These are phyloP conservation scores for Eilema griseolum DNA, from an alignment of 2,888 invertebrate genomes.

Conservation along the genomic window DNA sequence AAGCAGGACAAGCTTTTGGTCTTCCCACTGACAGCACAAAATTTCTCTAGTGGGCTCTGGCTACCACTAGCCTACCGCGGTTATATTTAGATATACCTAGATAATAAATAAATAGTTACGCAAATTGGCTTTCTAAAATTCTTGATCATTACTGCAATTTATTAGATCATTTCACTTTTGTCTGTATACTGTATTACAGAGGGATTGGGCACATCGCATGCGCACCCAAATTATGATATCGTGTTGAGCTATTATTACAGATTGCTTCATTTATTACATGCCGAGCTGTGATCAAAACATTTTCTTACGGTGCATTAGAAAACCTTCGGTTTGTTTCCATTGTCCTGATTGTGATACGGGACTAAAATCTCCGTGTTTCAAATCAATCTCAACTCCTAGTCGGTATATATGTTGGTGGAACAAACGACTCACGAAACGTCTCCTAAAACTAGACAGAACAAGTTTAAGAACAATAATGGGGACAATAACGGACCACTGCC, in stretches of 20 bases:
- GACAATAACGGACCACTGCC: too few species aligned
- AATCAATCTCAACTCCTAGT: too few species aligned
- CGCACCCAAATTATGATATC: slow-evolving; percentile 37
- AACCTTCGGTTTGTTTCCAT: slow-evolving; percentile 53
- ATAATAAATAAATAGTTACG: background rate
- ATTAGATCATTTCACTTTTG: slow-evolving; percentile 1
- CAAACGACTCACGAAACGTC: too few species aligned
- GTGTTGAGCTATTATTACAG: slow-evolving; percentile 45
- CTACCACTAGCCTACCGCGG: too few species aligned
- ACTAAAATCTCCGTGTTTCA: background rate
- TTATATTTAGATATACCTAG: too few species aligned
- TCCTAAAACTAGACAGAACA: too few species aligned
- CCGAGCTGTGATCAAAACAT: slow-evolving; percentile 57
- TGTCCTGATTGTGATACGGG: background rate
- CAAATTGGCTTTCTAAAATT: background rate
- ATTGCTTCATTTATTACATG: slow-evolving; percentile 53
- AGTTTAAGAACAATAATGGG: too few species aligned
- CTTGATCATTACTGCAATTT: background rate
- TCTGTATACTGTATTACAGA: background rate
- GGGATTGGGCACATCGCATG: slow-evolving; percentile 27
- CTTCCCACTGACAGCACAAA: too few species aligned
- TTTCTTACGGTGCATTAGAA: slow-evolving; percentile 52
- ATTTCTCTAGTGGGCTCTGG: too few species aligned
- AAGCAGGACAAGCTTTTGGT: too few species aligned
- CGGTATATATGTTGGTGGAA: too few species aligned